These are phyloP conservation scores for Prunella fulvescens DNA, from an alignment of 2,113 vertebrate genomes.

Conservation along the genomic window DNA sequence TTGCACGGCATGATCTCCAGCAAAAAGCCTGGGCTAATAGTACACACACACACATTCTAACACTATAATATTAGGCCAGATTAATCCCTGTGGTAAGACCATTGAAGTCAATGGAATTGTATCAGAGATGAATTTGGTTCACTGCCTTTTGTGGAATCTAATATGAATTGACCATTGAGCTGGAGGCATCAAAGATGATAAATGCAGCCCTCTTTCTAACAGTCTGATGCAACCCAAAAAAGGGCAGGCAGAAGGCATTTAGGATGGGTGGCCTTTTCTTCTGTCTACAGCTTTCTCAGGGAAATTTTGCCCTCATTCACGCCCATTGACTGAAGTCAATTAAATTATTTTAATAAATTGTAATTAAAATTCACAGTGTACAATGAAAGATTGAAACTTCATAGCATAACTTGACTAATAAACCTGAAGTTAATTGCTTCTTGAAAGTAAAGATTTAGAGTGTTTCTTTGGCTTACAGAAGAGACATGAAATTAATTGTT, in stretches of 20 bases:
- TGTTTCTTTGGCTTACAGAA: constrained; percentile 39
- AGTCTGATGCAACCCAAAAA: constrained; percentile 55
- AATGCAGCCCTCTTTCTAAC: constrained; percentile 50
- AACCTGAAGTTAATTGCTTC: constrained; percentile 65
- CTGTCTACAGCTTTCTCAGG: constrained; percentile 52
- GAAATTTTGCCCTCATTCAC: constrained; percentile 64
- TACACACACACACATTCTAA: neutral
- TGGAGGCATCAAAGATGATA: constrained; percentile 51
- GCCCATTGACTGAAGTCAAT: constrained; percentile 61
- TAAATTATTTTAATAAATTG: constrained; percentile 67
- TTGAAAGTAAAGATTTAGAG: constrained; percentile 59
- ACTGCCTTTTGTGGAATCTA: constrained; percentile 40
- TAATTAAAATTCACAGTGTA: constrained; percentile 57
- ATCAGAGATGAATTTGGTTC: constrained; percentile 59
- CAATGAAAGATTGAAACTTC: constrained; percentile 58
- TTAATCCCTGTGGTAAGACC: constrained; percentile 50
- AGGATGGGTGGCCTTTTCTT: constrained; percentile 56
- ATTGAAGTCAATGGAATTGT: constrained; percentile 59
- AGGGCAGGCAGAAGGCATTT: constrained; percentile 63
- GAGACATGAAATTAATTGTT: constrained; percentile 57
- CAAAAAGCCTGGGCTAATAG: constrained; percentile 21
- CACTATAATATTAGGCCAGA: constrained; percentile 42
- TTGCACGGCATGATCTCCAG: constrained; percentile 32
- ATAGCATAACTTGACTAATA: constrained; percentile 62
- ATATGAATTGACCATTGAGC: constrained; percentile 21